Conservation (phyloP, 2,888 invertebrate genomes). For the Harpagoxenus sublaevis region DNA sequence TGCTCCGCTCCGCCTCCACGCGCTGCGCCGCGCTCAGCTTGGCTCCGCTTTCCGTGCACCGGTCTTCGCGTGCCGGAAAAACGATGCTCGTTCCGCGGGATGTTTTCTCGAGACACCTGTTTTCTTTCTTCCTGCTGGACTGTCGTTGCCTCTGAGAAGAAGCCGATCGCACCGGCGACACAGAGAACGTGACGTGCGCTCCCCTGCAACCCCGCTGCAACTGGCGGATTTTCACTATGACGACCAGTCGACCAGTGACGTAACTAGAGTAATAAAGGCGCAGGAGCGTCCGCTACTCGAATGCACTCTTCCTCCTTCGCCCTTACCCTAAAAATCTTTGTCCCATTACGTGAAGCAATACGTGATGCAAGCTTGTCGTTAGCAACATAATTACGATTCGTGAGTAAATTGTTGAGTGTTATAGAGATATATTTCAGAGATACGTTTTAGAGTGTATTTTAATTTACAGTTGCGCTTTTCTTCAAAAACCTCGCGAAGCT, state of each 20-base stretch:
- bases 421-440: neutral
- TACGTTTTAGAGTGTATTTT: neutral
- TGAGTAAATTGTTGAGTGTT: neutral
- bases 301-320: neutral
- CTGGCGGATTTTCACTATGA: conserved; percentile 56
- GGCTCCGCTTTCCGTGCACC: neutral
- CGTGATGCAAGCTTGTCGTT: neutral
- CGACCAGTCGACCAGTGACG: conserved; percentile 24
- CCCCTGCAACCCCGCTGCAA: neutral
- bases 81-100: no score
- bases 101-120: neutral
- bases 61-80: neutral
- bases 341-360: neutral
- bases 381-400: neutral
- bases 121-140: neutral
- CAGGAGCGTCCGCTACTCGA: neutral
- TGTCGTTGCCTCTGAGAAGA: neutral
- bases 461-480: neutral
- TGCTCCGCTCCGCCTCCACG: conserved; percentile 23
- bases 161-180: conserved; percentile 13
- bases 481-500: neutral
- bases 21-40: conserved; percentile 15
- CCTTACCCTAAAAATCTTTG: neutral
- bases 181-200: conserved; percentile 16
- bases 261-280: conserved; percentile 18